Base-by-base conservation (phyloP, 2,888 invertebrate genomes). In the Furcula furcula region DNA sequence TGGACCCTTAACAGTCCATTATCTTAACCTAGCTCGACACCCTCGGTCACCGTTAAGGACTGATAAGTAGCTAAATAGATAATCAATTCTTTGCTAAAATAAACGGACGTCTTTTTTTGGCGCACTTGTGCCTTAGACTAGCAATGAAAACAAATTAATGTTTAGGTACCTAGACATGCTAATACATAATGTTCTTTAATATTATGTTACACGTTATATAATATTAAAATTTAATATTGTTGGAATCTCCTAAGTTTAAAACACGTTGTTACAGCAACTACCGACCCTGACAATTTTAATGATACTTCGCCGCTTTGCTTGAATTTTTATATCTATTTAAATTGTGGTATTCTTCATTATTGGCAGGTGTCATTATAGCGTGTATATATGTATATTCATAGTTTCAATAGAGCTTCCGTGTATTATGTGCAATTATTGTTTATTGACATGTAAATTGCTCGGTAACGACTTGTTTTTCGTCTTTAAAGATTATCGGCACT, bases 401-500 rank as follows among this genome's bases (percentile, higher is more conserved):
- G 28, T 42, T 40, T 37, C 56, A 22, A 40, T 30, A 29, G 25
- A 26, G 47, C 62, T 72, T 74, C 68, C 69, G 65, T 64, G 54
- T 35, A 52, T 47, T 40, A 38, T 46, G 34, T 54, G 35, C 53
- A 55, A 50, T 53, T 56, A 55, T 45, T 31, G 32, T 50, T 54
- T 37, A 46, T 47, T 53, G 45, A 55, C 50, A 48, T 57, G 55
- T 62, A 56, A 69, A 64, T 69, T 61, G 44, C 52, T 47, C 16
- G 38, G 40, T 70, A 74, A 76, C 76, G 68, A 55, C 46, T 49
- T 40, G 54, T 64, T 62, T 59, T 63, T 53, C 37, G 44, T 54
- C 43, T 43, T 36, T 33, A 39, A 55, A 48, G 44, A 46, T 56
- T 53, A 62, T 65, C 38, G 48, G 55, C 56, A 48, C 34, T 36